Base-by-base conservation (phyloP, 2,888 invertebrate genomes). In the Watsonalla binaria region DNA sequence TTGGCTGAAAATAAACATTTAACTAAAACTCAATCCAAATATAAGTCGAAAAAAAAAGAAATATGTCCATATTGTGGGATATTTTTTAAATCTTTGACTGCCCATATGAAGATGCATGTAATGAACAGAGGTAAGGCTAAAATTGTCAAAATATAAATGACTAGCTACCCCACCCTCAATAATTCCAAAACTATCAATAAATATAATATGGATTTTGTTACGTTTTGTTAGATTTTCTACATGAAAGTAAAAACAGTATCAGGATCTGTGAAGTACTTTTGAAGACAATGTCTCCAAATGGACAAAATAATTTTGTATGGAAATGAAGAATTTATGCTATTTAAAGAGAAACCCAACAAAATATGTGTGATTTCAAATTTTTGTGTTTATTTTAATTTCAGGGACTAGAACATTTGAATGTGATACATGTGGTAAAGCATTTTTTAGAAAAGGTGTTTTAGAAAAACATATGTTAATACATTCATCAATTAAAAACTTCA, bases 31-130 rank as follows among this genome's bases (percentile, higher is more conserved):
- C 45, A 45, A 64, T 62, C 48, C 56, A 54, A 15, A 53, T 48
- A 46, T 53, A 57, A 51, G 53, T 50, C 46, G 48, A 51, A 37
- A 0, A 55, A 52, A 47, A 59, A 57, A 53, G 54, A 64, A 46
- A 68, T 86, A 53, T 86, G 86, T 55, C 77, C 81, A 11, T 67
- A 76, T 51, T 86, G 86, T 70, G 86, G 86, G 4, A 81, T 75
- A 65, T 54, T 79, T 56, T 62, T 61, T 5, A 65, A 51, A 45
- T 24, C 57, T 13, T 39, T 84, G n/a, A 70, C 72, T 51, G 5
- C 6, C n/a, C 86, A 86, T 60, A 57, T 80, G 37, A 56, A 75
- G 33, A 33, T 54, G 49, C 86, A 86, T 58, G 72, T 65, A 65
- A 76, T 24, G 4, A 24, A 24, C 24, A 24, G 24, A 24, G 24